phyloP scores from a whole-genome alignment of 2,113 vertebrate species.

The Mesitornis unicolor region DNA sequence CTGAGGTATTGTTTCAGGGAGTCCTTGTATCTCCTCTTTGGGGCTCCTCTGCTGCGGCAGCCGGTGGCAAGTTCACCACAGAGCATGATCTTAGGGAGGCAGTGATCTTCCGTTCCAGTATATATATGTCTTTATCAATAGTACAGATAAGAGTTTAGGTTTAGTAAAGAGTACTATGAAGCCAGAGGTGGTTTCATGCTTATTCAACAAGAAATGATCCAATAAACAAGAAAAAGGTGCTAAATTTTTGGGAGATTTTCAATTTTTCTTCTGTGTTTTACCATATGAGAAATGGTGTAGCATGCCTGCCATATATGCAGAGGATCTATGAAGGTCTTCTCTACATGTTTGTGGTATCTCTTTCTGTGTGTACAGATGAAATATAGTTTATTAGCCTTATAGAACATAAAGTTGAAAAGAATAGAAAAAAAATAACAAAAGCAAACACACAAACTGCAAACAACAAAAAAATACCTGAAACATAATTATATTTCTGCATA shows the following conservation, averaged over 20 bases:
- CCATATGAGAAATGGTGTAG: not conserved
- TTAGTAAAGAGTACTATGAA: not conserved
- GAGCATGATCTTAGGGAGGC: no score
- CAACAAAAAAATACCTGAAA: fast-evolving
- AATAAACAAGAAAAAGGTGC: not conserved
- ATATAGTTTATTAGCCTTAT: not conserved
- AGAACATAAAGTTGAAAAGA: not conserved
- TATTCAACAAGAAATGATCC: not conserved
- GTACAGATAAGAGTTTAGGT: not conserved
- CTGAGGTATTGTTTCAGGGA: no score
- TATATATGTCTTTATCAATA: not conserved
- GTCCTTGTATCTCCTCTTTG: no score
- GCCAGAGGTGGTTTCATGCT: not conserved
- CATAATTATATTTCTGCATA: not conserved
- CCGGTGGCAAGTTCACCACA: no score
- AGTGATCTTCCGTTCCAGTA: no score
- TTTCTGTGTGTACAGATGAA: not conserved
- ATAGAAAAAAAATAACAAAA: not conserved
- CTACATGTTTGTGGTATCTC: not conserved
- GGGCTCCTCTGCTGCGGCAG: no score
- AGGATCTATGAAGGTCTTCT: not conserved
- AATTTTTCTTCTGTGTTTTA: not conserved
- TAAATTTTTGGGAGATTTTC: not conserved
- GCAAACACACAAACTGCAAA: not conserved
- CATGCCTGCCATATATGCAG: not conserved